Evolutionary conservation across 1,140 invertebrate species (phyloP), one percentile per base, ranked within the genome.

Genomic region (Archivesica marissinica): DNA sequence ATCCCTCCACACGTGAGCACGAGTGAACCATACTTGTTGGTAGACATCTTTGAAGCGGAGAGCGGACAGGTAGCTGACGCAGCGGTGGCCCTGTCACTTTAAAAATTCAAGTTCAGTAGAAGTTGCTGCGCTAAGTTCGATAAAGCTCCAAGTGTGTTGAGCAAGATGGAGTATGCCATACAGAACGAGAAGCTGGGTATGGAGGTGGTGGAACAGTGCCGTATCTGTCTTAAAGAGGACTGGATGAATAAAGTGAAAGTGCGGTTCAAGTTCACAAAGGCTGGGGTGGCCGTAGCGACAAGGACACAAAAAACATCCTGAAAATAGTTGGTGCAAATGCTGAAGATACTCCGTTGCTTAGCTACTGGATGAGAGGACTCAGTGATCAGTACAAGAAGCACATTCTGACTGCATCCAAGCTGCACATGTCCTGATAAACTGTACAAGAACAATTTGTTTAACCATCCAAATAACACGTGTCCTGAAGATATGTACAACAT

Each of bases 231-330:
- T 15, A 94, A 94, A 76, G 94, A 94, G 87, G 94, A 94, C 88
- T 94, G 94, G 94, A 94, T 94, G 93, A 94, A 94, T 86, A 94
- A 94, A 89, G 94, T 94, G 68, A 94, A 94, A 87, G 94, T 94
- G 11, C 64, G 94, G 23, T 94, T 93, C 88, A 94, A 93, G 77
- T 94, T 94, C 83, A 94, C 93, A 13, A 93, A 94, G 78, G 92
- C 93, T 38, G 92, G 92, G 92, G 93, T 4, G 91, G 89, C 81
- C 86, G 93, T 25, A 90, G 90, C 33, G 90, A 92, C 30, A 92
- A 93, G 75, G 93, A 94, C 52, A 93, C 92, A 0, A 88, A 91
- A 59, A 94, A 93, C 85, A 88, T 94, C 35, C 82, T 94, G 56
- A 90, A 93, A 68, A 91, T 94, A n/a, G 88, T 94, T 64, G 93